Conservation (phyloP, 1,140 invertebrate genomes). For the Euwallacea similis region DNA sequence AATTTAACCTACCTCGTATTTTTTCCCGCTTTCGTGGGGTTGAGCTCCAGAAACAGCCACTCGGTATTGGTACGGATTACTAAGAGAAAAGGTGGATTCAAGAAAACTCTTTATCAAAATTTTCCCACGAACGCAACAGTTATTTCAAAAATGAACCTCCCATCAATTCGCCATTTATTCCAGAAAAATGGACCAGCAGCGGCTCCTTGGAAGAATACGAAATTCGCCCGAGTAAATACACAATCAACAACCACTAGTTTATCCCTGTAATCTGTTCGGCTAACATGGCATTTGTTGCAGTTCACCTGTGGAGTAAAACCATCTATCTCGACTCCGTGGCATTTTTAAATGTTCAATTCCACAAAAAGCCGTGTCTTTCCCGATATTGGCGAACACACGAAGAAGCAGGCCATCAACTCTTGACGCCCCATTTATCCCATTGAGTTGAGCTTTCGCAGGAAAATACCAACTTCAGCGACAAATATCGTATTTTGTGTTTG, state of each 20-base stretch:
- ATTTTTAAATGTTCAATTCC: not conserved
- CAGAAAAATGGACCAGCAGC: not conserved
- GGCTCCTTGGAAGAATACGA: not conserved
- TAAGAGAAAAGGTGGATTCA: too few species aligned
- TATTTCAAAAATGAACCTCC: too few species aligned
- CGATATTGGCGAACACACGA: not conserved
- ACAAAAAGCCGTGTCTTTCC: not conserved
- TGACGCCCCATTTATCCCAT: conserved; percentile 2
- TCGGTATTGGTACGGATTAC: too few species aligned
- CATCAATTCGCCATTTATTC: not conserved
- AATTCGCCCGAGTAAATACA: not conserved
- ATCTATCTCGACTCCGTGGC: not conserved
- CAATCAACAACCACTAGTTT: too few species aligned
- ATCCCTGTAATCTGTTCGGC: not conserved
- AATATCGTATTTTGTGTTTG: not conserved
- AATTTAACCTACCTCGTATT: too few species aligned
- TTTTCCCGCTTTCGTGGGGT: too few species aligned
- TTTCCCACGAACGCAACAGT: too few species aligned
- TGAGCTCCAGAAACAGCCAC: too few species aligned
- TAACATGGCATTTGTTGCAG: not conserved
- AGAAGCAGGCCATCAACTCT: not conserved
- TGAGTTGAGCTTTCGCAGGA: not conserved
- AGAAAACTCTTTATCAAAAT: too few species aligned
- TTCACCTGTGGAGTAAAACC: not conserved
- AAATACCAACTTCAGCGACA: conserved; percentile 2